Evolutionary conservation across 2,113 vertebrate genomes (phyloP).

Genomic region (Varanus komodoensis): DNA sequence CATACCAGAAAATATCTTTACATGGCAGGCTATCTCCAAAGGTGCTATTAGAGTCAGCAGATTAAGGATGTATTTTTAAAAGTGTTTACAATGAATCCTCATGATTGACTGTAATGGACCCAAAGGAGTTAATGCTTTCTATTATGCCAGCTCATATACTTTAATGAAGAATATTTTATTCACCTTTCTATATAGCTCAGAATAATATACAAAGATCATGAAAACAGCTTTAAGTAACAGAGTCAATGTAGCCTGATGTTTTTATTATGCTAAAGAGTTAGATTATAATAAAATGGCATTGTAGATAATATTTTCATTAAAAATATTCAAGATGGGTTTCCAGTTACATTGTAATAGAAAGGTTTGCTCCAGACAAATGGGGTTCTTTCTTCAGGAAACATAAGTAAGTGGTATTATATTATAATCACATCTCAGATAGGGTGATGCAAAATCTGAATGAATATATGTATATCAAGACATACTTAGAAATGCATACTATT

Average conservation of each 20-base stretch:
- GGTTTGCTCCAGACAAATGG: not conserved
- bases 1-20: not conserved
- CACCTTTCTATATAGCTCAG: not conserved
- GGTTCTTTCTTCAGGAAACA: not conserved
- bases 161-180: slow-evolving; percentile 17
- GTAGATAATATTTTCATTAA: not conserved
- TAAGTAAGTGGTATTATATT: not conserved
- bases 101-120: slow-evolving; percentile 14
- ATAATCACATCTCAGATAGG: not conserved
- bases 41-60: not conserved
- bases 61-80: slow-evolving; percentile 33
- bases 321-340: not conserved
- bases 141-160: slow-evolving; percentile 7
- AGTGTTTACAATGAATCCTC: slow-evolving; percentile 21
- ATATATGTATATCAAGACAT: not conserved
- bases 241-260: not conserved
- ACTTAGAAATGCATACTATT: not conserved
- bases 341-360: not conserved
- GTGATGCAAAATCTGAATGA: not conserved
- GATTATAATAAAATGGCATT: not conserved
- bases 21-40: not conserved
- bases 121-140: slow-evolving; percentile 23
- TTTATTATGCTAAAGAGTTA: not conserved
- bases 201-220: slow-evolving; percentile 4
- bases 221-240: not conserved